Evolutionary conservation across 1,140 invertebrate genomes (phyloP), one percentile per base, ranked within the genome.

Genomic region (Galleria mellonella): DNA sequence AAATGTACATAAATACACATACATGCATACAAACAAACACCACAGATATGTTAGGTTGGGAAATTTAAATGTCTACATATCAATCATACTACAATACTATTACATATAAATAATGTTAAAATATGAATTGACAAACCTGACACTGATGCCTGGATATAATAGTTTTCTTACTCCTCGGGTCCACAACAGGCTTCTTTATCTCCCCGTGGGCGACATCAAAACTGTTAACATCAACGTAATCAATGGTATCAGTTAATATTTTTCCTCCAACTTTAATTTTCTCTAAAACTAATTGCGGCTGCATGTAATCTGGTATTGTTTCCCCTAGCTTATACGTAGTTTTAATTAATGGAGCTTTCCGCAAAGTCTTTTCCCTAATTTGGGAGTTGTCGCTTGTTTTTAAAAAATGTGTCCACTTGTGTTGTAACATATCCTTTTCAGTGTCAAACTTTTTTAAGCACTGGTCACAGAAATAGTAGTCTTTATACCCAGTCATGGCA

Each of bases 401-500:
- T 4, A 74, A 43, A 47, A 65, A 74, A 39, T 82, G 81, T 2
- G 62, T 51, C 74, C 72, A 84, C 42, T 82, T 82, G 36, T 84
- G 77, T 27, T 74, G 59, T 1, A 81, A 14, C 68, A 81, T 73
- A 2, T 69, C 59, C 0, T 62, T 66, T 51, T 82, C 75, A 0
- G 60, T 65, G 8, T 57, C 62, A 59, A 81, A 82, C 32, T 72
- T 73, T 11, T 64, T 62, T 11, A 54, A 43, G 15, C 77, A 78
- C 12, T 76, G 65, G 38, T 78, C 71, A 38, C 79, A 81, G 38
- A 78, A 73, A 32, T 74, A 78, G 15, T 63, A 79, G 47, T 78
- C 70, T 46, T 72, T 62, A n/a, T 77, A 74, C 2, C 61, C 63
- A 0, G 70, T 79, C 49, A 60, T 66, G 1, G 58, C 53, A 30